phyloP scores from a whole-genome alignment of 2,888 invertebrate species.

The Lampropteryx suffumata region DNA sequence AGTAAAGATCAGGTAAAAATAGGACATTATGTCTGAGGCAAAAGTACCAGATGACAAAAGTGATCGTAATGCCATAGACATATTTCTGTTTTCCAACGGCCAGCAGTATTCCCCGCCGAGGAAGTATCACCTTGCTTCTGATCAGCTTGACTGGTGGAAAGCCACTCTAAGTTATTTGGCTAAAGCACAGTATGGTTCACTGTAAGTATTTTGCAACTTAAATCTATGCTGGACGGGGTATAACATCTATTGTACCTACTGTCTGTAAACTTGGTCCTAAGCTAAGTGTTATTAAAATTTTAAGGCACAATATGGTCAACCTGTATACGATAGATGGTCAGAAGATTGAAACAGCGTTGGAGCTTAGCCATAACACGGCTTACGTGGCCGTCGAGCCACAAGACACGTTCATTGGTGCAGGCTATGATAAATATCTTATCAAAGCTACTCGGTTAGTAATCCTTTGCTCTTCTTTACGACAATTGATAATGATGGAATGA shows the following conservation, averaged over 20 bases:
- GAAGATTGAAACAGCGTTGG: slow-evolving; percentile 51
- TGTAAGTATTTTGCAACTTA: slow-evolving; percentile 46
- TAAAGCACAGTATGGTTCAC: slow-evolving; percentile 56
- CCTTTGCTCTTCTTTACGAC: background rate
- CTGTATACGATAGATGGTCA: slow-evolving; percentile 59
- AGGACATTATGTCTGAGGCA: slow-evolving; percentile 20
- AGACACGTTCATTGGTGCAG: slow-evolving; percentile 57
- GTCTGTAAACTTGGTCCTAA: too few relatives aligned
- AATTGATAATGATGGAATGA: too few relatives aligned
- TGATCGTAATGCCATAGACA: slow-evolving; percentile 54
- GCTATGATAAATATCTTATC: slow-evolving; percentile 65
- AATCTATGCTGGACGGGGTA: too few relatives aligned
- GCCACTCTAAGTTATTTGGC: slow-evolving; percentile 53
- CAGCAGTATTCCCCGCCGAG: slow-evolving; percentile 65
- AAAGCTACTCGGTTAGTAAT: slow-evolving; percentile 59
- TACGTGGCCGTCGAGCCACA: slow-evolving; percentile 65
- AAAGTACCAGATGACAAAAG: slow-evolving; percentile 36
- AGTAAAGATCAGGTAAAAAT: background rate
- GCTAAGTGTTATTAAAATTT: too few relatives aligned
- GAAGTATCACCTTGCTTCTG: slow-evolving; percentile 58
- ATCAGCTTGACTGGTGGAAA: slow-evolving; percentile 58
- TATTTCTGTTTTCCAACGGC: slow-evolving; percentile 68
- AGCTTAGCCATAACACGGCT: slow-evolving; percentile 51
- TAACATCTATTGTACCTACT: too few relatives aligned
- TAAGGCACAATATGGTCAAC: slow-evolving; percentile 54